Evolutionary conservation across 2,888 invertebrate genomes (phyloP).

Genomic region (Trachelus stipa): DNA sequence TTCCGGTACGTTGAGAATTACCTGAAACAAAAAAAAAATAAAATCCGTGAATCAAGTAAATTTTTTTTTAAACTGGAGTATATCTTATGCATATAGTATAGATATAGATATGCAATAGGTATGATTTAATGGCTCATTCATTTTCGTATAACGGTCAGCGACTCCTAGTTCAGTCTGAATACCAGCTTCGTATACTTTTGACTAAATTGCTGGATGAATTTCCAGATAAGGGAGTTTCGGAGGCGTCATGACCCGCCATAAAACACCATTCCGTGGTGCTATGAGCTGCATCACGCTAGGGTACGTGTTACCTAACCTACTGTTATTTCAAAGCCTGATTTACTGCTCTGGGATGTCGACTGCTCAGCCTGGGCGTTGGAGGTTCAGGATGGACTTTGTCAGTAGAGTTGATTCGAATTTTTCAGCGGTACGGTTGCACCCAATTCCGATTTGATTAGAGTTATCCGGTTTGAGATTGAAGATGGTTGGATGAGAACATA

Average conservation of each 20-base stretch:
- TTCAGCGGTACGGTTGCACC: neutral
- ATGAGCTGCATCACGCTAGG: neutral
- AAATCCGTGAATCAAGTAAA: neutral
- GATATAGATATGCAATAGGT: neutral
- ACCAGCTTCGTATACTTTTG: neutral
- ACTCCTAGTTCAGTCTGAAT: neutral
- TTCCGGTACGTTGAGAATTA: too few species aligned
- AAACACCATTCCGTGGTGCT: neutral
- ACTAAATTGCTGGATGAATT: neutral
- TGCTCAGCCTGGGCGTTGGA: neutral
- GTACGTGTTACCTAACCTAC: neutral
- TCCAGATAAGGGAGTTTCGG: neutral
- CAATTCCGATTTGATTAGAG: neutral
- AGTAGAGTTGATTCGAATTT: neutral
- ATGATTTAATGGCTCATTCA: neutral
- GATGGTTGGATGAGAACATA: neutral
- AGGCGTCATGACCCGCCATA: neutral
- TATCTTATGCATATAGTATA: neutral
- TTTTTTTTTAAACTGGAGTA: neutral
- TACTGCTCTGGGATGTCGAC: neutral
- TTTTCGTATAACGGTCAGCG: neutral
- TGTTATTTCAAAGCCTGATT: neutral
- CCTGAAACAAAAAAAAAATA: too few species aligned
- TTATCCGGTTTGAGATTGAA: neutral
- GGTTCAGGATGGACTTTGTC: neutral